These are phyloP conservation scores for Sthenelais limicola DNA, from an alignment of 2,888 invertebrate species.

Conservation along the genomic window DNA sequence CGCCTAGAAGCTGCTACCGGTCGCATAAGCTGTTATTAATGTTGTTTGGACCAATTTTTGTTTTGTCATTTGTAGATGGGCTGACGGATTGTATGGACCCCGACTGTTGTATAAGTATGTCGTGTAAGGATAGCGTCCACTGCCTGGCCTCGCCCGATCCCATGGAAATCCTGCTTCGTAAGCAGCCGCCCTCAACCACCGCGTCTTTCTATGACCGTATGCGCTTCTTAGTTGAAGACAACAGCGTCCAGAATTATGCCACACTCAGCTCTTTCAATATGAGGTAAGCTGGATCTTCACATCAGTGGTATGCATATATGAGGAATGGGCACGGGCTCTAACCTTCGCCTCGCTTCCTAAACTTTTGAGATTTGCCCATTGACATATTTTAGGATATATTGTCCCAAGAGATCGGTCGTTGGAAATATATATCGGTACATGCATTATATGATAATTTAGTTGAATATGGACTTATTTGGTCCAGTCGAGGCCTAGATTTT, in stretches of 20 bases:
- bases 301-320: neutral
- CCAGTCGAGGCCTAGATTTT: too few species aligned
- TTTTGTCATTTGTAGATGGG: conserved; percentile 89
- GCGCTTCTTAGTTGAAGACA: conserved; percentile 98
- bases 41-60: too few species aligned
- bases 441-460: too few species aligned
- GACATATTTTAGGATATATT: too few species aligned
- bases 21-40: too few species aligned
- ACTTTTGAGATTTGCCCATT: too few species aligned
- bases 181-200: conserved; percentile 96
- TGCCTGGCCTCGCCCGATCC: conserved; percentile 97
- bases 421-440: too few species aligned
- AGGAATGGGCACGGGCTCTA: too few species aligned
- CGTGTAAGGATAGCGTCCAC: conserved; percentile 92
- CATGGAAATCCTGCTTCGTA: conserved; percentile 93
- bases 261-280: conserved; percentile 98
- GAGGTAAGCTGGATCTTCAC: conserved; percentile 78
- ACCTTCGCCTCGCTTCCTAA: too few species aligned
- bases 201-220: conserved; percentile 98
- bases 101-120: conserved; percentile 88
- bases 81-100: conserved; percentile 98
- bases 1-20: too few species aligned
- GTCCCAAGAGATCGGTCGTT: too few species aligned
- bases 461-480: too few species aligned
- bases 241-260: conserved; percentile 98